Evolutionary conservation across 2,113 vertebrate genomes (phyloP).

Genomic region (Morone saxatilis): DNA sequence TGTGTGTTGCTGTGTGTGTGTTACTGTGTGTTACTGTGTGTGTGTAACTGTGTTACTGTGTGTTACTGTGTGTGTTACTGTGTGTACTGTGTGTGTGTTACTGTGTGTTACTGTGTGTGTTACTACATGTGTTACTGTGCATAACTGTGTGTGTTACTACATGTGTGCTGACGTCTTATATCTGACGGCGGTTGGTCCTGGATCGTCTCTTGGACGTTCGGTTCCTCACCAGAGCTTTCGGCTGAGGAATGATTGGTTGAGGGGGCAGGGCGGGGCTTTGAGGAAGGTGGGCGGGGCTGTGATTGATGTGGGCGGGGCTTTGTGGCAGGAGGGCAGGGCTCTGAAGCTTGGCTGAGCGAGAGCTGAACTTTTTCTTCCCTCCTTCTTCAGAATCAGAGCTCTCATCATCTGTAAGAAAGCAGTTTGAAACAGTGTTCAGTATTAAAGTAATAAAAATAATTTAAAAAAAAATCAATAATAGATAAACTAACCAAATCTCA

Average conservation of each 20-base stretch:
- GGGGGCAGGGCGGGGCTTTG: constrained; percentile 15
- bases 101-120: background rate
- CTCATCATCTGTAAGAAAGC: constrained; percentile 69
- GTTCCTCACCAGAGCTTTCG: constrained; percentile 39
- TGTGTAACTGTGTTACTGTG: background rate
- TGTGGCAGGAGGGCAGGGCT: constrained; percentile 21
- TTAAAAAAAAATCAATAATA: background rate
- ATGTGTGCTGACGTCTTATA: constrained; percentile 18
- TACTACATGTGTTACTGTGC: background rate
- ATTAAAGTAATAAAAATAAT: background rate
- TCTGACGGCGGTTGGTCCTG: constrained; percentile 65
- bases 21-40: background rate
- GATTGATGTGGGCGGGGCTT: background rate
- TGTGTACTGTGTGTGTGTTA: background rate
- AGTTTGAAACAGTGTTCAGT: background rate
- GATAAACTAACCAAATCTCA: background rate
- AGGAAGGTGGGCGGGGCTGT: background rate
- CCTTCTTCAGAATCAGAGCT: constrained; percentile 75
- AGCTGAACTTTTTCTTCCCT: constrained; percentile 49
- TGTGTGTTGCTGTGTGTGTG: background rate
- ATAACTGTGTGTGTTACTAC: background rate
- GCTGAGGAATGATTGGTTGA: constrained; percentile 55
- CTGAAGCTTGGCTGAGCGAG: constrained; percentile 57
- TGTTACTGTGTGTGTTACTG: background rate
- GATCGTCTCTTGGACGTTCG: constrained; percentile 67